These are phyloP conservation scores for Cephus runcator DNA, from an alignment of 2,888 invertebrate genomes.

Conservation along the genomic window DNA sequence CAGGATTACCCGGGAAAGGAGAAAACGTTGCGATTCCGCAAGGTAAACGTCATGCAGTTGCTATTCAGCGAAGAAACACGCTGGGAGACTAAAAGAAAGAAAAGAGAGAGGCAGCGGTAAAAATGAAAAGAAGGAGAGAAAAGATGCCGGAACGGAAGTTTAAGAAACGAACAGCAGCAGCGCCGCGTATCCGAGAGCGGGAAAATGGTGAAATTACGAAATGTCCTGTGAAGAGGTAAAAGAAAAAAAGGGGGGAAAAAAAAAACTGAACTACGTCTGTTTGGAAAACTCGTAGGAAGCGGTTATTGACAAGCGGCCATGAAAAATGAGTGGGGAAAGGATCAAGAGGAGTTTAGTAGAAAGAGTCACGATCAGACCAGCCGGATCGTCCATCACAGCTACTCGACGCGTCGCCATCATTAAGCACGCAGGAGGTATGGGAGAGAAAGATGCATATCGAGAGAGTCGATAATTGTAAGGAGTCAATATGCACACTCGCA, in stretches of 20 bases:
- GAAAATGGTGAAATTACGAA: not conserved
- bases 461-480: not conserved
- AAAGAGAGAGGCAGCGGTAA: not conserved
- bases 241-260: not conserved
- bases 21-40: not conserved
- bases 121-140: not conserved
- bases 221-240: not conserved
- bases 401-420: not conserved
- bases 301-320: not conserved
- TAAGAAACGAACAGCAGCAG: not conserved
- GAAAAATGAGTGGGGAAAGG: not conserved
- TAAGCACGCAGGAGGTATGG: not conserved
- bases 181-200: not conserved
- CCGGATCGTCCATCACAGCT: not conserved
- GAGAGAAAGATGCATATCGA: not conserved
- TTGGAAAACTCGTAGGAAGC: not conserved
- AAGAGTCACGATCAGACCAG: not conserved
- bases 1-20: slow-evolving; percentile 38
- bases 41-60: not conserved
- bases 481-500: not conserved
- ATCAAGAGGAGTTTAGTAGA: not conserved
- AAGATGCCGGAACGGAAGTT: not conserved
- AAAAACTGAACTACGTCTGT: not conserved
- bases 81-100: not conserved
- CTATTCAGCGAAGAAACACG: not conserved